Percentiles rank a stretch among this genome's conserved stretches.
Conservation (phyloP, 2,113 vertebrate genomes). For the Penelope pileata region DNA sequence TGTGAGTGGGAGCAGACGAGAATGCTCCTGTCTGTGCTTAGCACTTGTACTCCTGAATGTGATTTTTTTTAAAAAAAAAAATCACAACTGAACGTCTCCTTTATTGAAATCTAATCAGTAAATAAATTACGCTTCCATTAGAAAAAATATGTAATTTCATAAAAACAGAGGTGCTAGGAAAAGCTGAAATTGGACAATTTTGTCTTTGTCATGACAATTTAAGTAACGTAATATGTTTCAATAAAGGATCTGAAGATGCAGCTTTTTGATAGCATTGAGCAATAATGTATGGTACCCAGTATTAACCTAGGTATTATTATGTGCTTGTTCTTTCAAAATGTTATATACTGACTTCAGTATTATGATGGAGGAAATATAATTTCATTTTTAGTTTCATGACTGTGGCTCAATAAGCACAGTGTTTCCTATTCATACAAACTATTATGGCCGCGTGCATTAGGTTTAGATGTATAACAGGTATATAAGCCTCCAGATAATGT, state of each 20-base stretch:
- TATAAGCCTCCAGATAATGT: conserved; percentile 48
- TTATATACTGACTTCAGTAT: conserved; percentile 23
- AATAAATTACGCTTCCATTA: conserved; percentile 31
- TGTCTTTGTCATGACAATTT: conserved; percentile 54
- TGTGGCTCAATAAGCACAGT: conserved; percentile 33
- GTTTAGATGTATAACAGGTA: conserved; percentile 44
- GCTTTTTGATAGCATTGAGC: conserved; percentile 24
- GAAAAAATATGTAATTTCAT: conserved; percentile 18
- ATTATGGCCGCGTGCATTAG: conserved; percentile 45
- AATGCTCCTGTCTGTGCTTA: not conserved
- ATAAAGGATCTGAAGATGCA: conserved; percentile 38
- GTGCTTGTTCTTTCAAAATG: conserved; percentile 32
- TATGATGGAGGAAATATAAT: conserved; percentile 20
- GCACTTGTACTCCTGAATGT: not conserved
- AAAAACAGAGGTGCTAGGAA: conserved; percentile 26
- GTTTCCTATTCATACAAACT: conserved; percentile 34
- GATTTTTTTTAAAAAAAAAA: not conserved
- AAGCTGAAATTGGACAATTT: conserved; percentile 47
- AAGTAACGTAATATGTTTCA: conserved; percentile 46
- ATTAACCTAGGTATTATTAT: conserved; percentile 38
- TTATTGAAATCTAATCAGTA: conserved; percentile 40
- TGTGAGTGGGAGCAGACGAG: not conserved
- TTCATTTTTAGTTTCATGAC: conserved; percentile 37
- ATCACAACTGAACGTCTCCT: not conserved
- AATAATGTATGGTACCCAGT: conserved; percentile 12